A percentile compares a stretch with the other conserved stretches of the same genome.
Conservation (phyloP, 2,797 vertebrate genomes). For the Lateolabrax maculatus region DNA sequence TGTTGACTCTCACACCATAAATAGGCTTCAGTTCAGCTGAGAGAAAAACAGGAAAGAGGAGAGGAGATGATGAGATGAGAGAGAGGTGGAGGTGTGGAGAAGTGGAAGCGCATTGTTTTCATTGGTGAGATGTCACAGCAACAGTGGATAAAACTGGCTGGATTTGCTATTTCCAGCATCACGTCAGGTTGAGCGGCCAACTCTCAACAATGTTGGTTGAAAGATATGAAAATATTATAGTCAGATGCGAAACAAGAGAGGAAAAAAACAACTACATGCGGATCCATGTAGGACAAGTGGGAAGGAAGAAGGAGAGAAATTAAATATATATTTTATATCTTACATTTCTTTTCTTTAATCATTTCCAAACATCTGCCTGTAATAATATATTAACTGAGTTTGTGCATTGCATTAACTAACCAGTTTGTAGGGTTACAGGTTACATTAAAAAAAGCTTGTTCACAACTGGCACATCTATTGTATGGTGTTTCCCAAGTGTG, state of each 20-base stretch:
- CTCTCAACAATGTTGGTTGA: background rate
- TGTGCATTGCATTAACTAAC: too few relatives aligned
- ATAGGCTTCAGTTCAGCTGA: constrained; percentile 38
- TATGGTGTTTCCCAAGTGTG: too few relatives aligned
- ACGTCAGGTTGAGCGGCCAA: constrained; percentile 26
- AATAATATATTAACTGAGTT: too few relatives aligned
- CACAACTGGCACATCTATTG: too few relatives aligned
- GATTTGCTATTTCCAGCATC: constrained; percentile 50
- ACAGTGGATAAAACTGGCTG: constrained; percentile 28
- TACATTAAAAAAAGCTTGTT: too few relatives aligned
- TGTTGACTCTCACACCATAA: constrained; percentile 51
- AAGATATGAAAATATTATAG: constrained; percentile 23
- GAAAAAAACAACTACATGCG: background rate
- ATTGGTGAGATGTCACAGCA: constrained; percentile 56
- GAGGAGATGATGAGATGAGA: background rate
- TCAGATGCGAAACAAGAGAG: constrained; percentile 24
- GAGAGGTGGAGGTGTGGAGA: constrained; percentile 28
- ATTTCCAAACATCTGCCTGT: background rate
- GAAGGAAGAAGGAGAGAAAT: background rate
- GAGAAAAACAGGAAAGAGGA: constrained; percentile 23
- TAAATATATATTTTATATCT: background rate
- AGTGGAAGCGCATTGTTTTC: constrained; percentile 46
- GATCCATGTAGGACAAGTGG: background rate
- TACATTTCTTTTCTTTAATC: background rate
- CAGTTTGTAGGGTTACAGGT: too few relatives aligned